These are phyloP conservation scores for Drosophila tripunctata DNA, from an alignment of 2,888 invertebrate genomes.

Conservation along the genomic window DNA sequence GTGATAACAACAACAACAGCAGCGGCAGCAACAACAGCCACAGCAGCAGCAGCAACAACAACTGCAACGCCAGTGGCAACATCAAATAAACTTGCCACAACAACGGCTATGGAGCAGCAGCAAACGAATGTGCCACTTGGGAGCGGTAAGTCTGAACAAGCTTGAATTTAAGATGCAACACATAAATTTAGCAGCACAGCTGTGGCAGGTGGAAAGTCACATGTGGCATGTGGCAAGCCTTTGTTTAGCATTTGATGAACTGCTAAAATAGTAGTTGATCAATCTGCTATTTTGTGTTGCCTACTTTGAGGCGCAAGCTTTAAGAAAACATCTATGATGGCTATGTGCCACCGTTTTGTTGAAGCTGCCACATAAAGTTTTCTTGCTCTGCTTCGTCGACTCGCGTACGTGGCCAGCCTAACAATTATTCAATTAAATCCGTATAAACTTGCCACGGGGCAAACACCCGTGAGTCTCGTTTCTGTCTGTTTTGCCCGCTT, in stretches of 20 bases:
- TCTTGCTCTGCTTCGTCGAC: constrained; percentile 6
- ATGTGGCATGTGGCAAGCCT: constrained; percentile 3
- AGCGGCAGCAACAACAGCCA: constrained; percentile 43
- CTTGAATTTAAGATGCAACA: constrained; percentile 51
- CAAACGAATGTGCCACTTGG: constrained; percentile 83
- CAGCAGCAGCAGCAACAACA: constrained; percentile 35
- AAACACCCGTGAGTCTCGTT: constrained; percentile 5
- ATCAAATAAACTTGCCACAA: constrained; percentile 59
- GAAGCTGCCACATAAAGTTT: constrained; percentile 22
- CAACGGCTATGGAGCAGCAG: constrained; percentile 45
- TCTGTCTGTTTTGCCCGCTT: constrained; percentile 5
- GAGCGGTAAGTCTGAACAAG: constrained; percentile 83
- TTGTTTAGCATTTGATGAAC: background rate
- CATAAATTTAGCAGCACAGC: constrained; percentile 58
- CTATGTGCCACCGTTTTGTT: constrained; percentile 1
- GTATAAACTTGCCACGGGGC: constrained; percentile 77
- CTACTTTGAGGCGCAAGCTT: constrained; percentile 48
- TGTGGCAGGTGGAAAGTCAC: background rate
- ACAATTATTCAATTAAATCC: constrained; percentile 84
- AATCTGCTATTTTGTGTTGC: constrained; percentile 27
- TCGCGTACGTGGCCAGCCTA: constrained; percentile 81
- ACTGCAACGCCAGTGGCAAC: constrained; percentile 41
- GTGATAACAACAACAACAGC: constrained; percentile 59
- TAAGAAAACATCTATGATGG: no score
- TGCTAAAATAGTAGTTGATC: background rate